Base-by-base conservation (phyloP, 2,888 invertebrate species). In the Saturnia pavonia region DNA sequence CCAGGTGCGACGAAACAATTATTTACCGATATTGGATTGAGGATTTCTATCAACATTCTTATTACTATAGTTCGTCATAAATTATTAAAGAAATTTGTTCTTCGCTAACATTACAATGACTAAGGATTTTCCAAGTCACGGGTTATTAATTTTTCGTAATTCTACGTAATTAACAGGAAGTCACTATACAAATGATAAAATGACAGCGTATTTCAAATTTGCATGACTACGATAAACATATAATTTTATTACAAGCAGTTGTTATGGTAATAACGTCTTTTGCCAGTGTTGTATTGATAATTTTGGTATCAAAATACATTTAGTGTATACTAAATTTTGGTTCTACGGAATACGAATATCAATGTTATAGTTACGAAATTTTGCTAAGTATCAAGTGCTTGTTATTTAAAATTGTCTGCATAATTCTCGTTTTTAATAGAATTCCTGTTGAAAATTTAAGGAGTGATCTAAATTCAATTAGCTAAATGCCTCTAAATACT, bases 1-100 rank as follows among this genome's bases (percentile, higher is more conserved):
- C 72, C 85, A 88, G 87, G 87, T 86, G 82, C 80, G 79, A 78
- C 79, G 78, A 81, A 78, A 80, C 85, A 87, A 90, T 90, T 86
- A 88, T 86, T 86, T 78, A 83, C 74, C 75, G 76, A 83, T 82
- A 87, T 86, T 88, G 84, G 82, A 82, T 81, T 79, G 82, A 82
- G 82, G 81, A 82, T 85, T 87, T 82, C 84, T 82, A 86, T 85
- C 85, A 85, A 79, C 80, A 79, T 75, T 60, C 16, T 60, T 60
- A 27, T 60, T 27, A 27, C 57, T 0, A 27, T 27, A 25, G 57
- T 27, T 14, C 16, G 14, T 60, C 79, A 76, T 78, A 77, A 80
- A 82, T 83, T 82, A 80, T 82, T 54, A 54, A 54, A n/a, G 22
- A 9, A 3, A 75, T 80, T 79, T 79, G 77, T 40, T 57, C 66